A percentile compares a stretch with the other conserved stretches of the same genome.
Conservation (phyloP, 2,113 vertebrate genomes). For the Macquaria australasica region DNA sequence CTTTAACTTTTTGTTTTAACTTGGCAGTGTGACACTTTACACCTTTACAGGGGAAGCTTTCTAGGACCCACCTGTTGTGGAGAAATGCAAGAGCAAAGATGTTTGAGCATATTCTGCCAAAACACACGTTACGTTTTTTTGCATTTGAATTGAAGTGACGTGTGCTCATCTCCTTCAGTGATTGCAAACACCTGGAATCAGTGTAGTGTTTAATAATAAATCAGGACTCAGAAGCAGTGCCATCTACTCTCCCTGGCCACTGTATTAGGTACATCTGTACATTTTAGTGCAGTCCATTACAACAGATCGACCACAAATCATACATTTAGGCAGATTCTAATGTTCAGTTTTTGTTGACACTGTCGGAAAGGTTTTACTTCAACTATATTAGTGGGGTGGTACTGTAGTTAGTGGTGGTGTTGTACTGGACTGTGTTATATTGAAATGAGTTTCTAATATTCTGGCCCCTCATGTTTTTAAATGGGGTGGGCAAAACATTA, state of each 20-base stretch:
- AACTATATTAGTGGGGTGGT: neutral
- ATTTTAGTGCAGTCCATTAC: neutral
- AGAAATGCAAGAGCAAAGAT: neutral
- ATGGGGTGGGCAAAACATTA: neutral
- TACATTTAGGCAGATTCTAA: neutral
- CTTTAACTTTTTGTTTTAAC: neutral
- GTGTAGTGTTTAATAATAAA: neutral
- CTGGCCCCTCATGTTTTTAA: neutral
- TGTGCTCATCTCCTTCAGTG: neutral
- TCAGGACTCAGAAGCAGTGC: neutral
- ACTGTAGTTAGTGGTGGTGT: neutral
- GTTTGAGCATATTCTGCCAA: neutral
- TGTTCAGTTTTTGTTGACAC: neutral
- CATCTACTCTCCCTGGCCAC: neutral
- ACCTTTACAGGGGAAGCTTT: neutral
- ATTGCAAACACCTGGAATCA: neutral
- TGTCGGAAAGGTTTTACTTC: neutral
- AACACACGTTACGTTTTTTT: no score
- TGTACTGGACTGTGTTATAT: no score
- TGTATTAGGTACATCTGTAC: neutral
- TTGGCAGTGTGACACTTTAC: neutral
- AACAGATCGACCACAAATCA: neutral
- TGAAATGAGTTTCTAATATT: neutral
- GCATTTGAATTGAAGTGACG: neutral
- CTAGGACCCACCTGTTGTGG: neutral